Evolutionary conservation across 2,888 invertebrate genomes (phyloP), one percentile per base, ranked within the genome.

Genomic region (Hirtodrosophila duncani): DNA sequence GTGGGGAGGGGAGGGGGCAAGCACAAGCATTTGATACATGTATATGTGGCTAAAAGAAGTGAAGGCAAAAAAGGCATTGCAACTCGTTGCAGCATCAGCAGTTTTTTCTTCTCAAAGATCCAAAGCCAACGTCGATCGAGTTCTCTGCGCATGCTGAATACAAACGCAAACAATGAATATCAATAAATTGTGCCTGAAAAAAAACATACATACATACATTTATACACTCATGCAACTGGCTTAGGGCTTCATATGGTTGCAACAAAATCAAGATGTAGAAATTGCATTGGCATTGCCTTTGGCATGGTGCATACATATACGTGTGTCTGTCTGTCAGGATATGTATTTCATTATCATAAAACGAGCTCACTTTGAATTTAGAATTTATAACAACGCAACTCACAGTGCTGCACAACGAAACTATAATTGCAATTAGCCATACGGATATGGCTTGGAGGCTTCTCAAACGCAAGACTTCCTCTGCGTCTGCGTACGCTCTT

Each of bases 141-240:
- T n/a, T n/a, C n/a, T n/a, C n/a, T n/a, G 11, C 10, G 26, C 26
- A 27, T 17, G 34, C 9, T 26, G 65, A 62, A 65, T 63, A 67
- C 66, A 65, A 67, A 68, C 65, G n/a, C n/a, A 67, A 68, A 68
- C 63, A 67, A 67, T 67, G 68, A 67, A 67, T 67, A 67, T 67
- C 67, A 65, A 67, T 67, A 67, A 67, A 67, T 67, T 67, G 59
- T 68, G 51, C 68, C 61, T 53, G 61, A 29, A 46, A 21, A 50
- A n/a, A 38, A 34, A 49, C 9, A 34, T 38, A 27, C 18, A 33
- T n/a, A 29, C 6, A n/a, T 23, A 27, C 14, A 27, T 3, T 10
- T 6, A 27, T 13, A 17, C 10, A 13, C n/a, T n/a, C n/a, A n/a
- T n/a, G n/a, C n/a, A n/a, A n/a, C n/a, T n/a, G n/a, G n/a, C n/a